Percentiles rank a stretch among this genome's conserved stretches.
phyloP scores from a whole-genome alignment of 2,113 vertebrate species.

The Macrotis lagotis region DNA sequence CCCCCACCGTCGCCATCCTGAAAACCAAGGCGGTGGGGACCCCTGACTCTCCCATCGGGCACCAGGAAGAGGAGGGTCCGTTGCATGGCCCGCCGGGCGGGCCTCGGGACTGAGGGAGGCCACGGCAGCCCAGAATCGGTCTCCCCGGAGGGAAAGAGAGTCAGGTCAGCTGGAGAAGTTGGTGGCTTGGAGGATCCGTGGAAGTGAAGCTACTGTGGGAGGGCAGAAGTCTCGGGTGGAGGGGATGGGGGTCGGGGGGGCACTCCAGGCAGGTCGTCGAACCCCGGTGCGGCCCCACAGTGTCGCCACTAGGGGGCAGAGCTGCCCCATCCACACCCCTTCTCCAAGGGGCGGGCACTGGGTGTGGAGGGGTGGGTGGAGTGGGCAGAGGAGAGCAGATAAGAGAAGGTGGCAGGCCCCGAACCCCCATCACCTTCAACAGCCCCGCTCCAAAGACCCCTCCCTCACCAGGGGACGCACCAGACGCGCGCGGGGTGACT shows the following conservation, averaged over 20 bases:
- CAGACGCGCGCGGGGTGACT: background rate
- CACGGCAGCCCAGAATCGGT: background rate
- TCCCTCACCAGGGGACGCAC: background rate
- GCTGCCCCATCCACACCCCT: background rate
- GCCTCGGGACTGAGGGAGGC: background rate
- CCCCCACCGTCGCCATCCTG: background rate
- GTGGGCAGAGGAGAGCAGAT: background rate
- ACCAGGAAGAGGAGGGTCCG: background rate
- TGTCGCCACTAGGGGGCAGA: background rate
- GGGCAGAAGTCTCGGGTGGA: background rate
- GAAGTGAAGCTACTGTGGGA: background rate
- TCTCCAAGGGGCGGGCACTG: background rate
- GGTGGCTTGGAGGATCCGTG: background rate
- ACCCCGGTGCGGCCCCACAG: background rate
- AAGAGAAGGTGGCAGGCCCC: rapidly evolving
- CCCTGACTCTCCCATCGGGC: background rate
- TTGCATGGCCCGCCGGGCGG: background rate
- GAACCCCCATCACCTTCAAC: background rate
- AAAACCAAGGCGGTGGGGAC: background rate
- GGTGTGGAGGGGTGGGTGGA: no score
- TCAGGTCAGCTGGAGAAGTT: background rate
- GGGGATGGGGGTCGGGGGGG: background rate
- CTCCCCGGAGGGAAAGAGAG: background rate
- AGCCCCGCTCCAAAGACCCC: background rate
- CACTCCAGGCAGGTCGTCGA: background rate